A percentile compares a stretch with the other conserved stretches of the same genome.
These are phyloP conservation scores for Pseudomyrmex concolor DNA, from an alignment of 1,140 invertebrate genomes.

Conservation along the genomic window DNA sequence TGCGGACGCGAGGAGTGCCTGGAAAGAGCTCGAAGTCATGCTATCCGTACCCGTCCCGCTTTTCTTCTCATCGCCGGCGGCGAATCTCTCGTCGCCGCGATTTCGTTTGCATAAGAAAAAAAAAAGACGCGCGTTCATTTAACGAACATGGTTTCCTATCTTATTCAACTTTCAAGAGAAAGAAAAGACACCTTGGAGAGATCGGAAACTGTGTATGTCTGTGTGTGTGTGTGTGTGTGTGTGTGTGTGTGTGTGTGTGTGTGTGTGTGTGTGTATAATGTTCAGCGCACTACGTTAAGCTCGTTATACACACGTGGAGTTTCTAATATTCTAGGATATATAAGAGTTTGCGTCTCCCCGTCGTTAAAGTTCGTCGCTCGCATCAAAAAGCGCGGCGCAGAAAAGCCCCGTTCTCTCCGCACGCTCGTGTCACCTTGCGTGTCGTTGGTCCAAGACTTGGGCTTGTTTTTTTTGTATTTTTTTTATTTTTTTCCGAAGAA, in stretches of 20 bases:
- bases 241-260: no score
- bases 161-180: neutral
- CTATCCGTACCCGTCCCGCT: neutral
- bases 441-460: constrained; percentile 69
- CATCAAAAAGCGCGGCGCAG: constrained; percentile 32
- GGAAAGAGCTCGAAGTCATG: constrained; percentile 20
- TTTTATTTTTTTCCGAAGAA: no score
- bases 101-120: neutral
- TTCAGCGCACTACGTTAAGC: constrained; percentile 61
- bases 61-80: constrained; percentile 24
- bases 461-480: neutral
- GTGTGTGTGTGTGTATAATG: neutral
- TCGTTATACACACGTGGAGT: constrained; percentile 47
- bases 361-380: constrained; percentile 27
- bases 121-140: constrained; percentile 11
- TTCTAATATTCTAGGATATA: constrained; percentile 38
- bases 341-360: constrained; percentile 14
- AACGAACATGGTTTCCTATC: constrained; percentile 1
- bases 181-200: constrained; percentile 38
- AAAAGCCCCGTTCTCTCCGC: constrained; percentile 47
- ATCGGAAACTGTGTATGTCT: constrained; percentile 17
- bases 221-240: neutral
- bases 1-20: neutral
- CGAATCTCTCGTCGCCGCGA: neutral
- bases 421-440: constrained; percentile 31